These are phyloP conservation scores for Andrena trimmerana DNA, from an alignment of 2,888 invertebrate genomes.

Conservation along the genomic window DNA sequence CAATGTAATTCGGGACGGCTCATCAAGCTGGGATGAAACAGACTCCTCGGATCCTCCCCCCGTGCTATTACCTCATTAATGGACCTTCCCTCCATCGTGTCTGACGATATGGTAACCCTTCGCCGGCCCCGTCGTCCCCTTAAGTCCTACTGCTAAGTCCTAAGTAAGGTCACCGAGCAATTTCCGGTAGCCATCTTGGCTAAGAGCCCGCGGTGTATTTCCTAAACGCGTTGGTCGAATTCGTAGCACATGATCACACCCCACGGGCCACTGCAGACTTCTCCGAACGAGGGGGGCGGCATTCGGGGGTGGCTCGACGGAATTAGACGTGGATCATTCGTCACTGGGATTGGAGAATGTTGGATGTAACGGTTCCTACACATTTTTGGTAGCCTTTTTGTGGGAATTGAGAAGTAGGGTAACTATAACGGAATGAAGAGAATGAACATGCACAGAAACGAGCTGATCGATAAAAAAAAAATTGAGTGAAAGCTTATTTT, in stretches of 20 bases:
- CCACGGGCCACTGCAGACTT: conserved; percentile 15
- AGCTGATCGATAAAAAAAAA: no score
- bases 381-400: no score
- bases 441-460: no score
- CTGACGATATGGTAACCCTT: conserved; percentile 73
- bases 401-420: no score
- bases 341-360: not conserved
- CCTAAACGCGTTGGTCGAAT: conserved; percentile 57
- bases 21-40: conserved; percentile 82
- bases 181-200: conserved; percentile 84
- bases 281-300: conserved; percentile 18
- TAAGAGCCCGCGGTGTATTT: conserved; percentile 62
- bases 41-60: conserved; percentile 69
- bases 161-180: conserved; percentile 84
- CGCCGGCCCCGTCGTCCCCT: conserved; percentile 57
- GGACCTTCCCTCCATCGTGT: conserved; percentile 62
- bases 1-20: conserved; percentile 83
- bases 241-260: conserved; percentile 52
- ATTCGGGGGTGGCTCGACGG: not conserved
- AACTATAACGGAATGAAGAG: no score
- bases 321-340: conserved; percentile 11
- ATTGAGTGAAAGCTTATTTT: no score
- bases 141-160: conserved; percentile 71
- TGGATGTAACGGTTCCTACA: not conserved
- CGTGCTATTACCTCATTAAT: conserved; percentile 83